These are phyloP conservation scores for Pseudomyrmex flavicornis DNA, from an alignment of 1,140 invertebrate genomes.

Conservation along the genomic window DNA sequence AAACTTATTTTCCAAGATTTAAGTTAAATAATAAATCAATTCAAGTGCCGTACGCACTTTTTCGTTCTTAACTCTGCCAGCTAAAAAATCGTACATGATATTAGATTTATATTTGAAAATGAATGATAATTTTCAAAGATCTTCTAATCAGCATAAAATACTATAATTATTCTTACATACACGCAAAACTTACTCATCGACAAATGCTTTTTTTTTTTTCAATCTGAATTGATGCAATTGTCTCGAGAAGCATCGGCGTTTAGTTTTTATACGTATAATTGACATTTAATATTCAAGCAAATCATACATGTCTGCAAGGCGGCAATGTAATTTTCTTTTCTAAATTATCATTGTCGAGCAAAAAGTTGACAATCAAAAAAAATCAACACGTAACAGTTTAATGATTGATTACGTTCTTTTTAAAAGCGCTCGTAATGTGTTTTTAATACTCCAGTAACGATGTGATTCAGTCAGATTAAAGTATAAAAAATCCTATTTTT, in stretches of 20 bases:
- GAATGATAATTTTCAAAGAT: too few relatives aligned
- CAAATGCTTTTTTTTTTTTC: not conserved
- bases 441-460: not conserved
- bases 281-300: conserved; percentile 19
- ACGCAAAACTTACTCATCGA: not conserved
- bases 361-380: conserved; percentile 1
- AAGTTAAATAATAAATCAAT: not conserved
- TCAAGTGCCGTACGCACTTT: not conserved
- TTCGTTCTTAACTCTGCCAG: not conserved
- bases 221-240: not conserved
- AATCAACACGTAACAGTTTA: conserved; percentile 17
- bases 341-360: not conserved
- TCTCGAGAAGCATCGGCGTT: not conserved
- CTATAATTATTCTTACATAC: too few relatives aligned
- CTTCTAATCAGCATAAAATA: too few relatives aligned
- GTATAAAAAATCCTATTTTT: conserved; percentile 8
- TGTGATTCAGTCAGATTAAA: conserved; percentile 1
- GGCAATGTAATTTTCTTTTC: conserved; percentile 14
- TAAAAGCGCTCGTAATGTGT: not conserved
- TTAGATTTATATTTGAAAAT: too few relatives aligned
- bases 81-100: too few relatives aligned
- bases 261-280: not conserved
- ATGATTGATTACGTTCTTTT: not conserved
- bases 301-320: not conserved
- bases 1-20: not conserved